Evolutionary conservation across 2,888 invertebrate genomes (phyloP), one percentile per base, ranked within the genome.

Genomic region (Lithophane ornitopus): DNA sequence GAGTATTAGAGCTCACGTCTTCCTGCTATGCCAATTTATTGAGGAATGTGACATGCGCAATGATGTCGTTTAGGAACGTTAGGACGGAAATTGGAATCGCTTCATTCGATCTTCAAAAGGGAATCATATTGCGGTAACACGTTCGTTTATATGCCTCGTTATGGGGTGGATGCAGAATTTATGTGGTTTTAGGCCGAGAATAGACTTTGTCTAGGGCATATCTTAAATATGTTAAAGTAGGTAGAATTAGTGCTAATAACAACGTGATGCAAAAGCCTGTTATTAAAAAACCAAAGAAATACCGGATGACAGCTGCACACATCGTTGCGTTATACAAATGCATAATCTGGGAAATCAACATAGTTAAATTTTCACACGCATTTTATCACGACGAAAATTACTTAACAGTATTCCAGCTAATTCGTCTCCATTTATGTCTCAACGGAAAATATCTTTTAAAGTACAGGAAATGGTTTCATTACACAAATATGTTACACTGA

Each of bases 391-490:
- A 49, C 12, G 22, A 61, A 19, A 44, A 61, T 70, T 68, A 74
- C 77, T 46, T 84, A 73, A 68, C 71, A 12, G 34, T 61, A 69
- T 74, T 82, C 61, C 63, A 74, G 69, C 6, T 72, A 71, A 80
- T 66, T 68, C 26, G 11, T 77, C 61, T 34, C 16, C 62, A 67
- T 76, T 71, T 56, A 79, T 72, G 58, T 73, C 61, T 61, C 8
- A 70, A 67, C 63, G n/a, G 67, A 44, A 80, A 86, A 85, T 82
- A 75, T 72, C 62, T 80, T 72, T 14, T 76, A 22, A 80, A 83
- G n/a, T 56, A 41, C 73, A 72, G 85, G 82, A 87, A 78, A 71
- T 68, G 26, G 70, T 70, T 12, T 54, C 76, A 78, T 84, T 86
- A 76, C 16, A 73, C 59, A 78, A 73, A 76, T 74, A 76, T 87